A percentile compares a stretch with the other conserved stretches of the same genome.
Evolutionary conservation across 2,113 vertebrate genomes (phyloP).

Genomic region (Grammomys surdaster): DNA sequence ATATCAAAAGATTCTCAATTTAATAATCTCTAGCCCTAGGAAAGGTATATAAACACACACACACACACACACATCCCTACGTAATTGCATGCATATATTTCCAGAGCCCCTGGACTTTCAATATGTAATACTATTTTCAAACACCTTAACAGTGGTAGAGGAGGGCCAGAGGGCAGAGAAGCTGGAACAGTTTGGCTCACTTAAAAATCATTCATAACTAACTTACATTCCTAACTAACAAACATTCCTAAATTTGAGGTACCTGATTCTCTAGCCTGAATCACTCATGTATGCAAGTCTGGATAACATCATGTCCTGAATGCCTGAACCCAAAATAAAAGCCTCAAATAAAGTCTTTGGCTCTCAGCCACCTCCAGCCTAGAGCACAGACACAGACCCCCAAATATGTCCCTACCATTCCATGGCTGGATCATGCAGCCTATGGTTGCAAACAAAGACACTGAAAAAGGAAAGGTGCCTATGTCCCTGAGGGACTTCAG

Average conservation of each 20-base stretch:
- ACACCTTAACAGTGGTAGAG: not conserved
- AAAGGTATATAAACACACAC: not conserved
- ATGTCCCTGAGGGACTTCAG: not conserved
- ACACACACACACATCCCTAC: not conserved
- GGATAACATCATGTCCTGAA: not conserved
- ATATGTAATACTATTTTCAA: not conserved
- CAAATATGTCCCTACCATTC: not conserved
- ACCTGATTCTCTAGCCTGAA: not conserved
- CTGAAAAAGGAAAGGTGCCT: not conserved
- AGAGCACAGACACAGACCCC: not conserved
- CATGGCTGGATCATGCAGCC: not conserved
- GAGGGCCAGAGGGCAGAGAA: not conserved
- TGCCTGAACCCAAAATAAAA: constrained; percentile 15
- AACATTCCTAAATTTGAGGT: not conserved
- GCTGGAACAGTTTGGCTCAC: not conserved
- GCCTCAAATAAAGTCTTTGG: not conserved
- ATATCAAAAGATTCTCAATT: not conserved
- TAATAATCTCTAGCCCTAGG: not conserved
- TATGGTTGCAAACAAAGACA: not conserved
- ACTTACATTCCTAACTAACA: not conserved
- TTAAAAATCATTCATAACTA: constrained; percentile 41
- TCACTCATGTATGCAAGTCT: not conserved
- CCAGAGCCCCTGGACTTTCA: not conserved
- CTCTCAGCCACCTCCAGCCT: not conserved
- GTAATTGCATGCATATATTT: not conserved